Evolutionary conservation across 2,888 invertebrate genomes (phyloP).

Genomic region (Dioctria linearis): DNA sequence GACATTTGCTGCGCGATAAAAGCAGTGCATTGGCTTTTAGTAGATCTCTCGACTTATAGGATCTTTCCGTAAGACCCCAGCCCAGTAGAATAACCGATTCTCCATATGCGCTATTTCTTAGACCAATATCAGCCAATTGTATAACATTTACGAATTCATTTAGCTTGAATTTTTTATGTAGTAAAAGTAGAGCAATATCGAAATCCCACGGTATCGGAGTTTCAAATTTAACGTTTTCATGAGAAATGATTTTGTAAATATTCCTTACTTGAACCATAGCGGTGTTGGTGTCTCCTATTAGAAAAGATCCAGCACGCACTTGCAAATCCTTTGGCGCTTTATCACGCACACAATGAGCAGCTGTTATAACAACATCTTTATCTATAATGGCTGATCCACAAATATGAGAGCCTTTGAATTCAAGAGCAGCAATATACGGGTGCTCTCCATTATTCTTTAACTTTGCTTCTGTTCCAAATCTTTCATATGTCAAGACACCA

Average conservation of each 20-base stretch:
- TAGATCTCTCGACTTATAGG: background rate
- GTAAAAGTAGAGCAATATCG: background rate
- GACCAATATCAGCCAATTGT: background rate
- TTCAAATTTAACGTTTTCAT: background rate
- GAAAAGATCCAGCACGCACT: background rate
- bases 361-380: constrained; percentile 8
- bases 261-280: background rate
- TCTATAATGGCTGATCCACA: background rate
- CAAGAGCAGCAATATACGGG: background rate
- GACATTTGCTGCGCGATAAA: background rate
- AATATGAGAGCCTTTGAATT: too few species aligned
- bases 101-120: too few species aligned
- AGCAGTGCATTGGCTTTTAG: background rate
- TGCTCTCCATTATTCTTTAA: background rate
- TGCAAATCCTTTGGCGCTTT: background rate
- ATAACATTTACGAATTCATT: background rate
- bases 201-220: background rate
- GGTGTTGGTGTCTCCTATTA: background rate
- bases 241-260: background rate
- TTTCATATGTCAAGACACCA: too few species aligned
- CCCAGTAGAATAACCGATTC: background rate
- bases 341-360: constrained; percentile 2
- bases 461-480: background rate
- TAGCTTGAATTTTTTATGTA: background rate
- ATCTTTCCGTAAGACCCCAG: background rate